Evolutionary conservation across 2,113 vertebrate species (phyloP), one percentile per base, ranked within the genome.

Genomic region (Lepidothrix coronata): DNA sequence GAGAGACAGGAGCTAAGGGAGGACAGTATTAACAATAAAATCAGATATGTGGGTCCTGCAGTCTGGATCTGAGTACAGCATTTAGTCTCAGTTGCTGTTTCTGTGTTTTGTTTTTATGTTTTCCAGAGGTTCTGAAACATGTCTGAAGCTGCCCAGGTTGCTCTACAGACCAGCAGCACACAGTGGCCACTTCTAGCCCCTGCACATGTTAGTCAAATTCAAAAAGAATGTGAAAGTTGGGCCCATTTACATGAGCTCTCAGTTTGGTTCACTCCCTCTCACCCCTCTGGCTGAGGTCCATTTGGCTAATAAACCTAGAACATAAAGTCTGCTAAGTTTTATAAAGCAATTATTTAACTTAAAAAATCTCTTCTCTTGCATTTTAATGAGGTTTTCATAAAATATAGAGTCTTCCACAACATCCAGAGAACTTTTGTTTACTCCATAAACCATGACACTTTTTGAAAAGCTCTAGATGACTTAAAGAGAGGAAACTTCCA

Each of bases 271-370:
- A 85, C 44, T 91, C 76, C 54, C 70, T 78, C 44, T 95, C 9
- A 2, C 49, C 72, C 61, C 49, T 76, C 62, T 95, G 95, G 91
- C 92, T 79, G 41, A 89, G 41, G 67, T 82, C 92, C 95, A 91
- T 95, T 91, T 96, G 95, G 80, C 86, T 14, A 5, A 81, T 25
- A 77, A 79, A 94, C 25, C 22, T 91, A 83, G 70, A 93, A 89
- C 70, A 58, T 44, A 70, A 77, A 86, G 77, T 89, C 77, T 93
- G 66, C 55, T 57, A 72, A 67, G 58, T 87, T 91, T 85, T 95
- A 91, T 62, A 91, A 89, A 93, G 79, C 73, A 92, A 91, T 97
- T 91, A 91, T 89, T 94, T 81, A 93, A 95, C 92, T 95, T 91
- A 0, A 91, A 82, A 95, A 87, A 57, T 76, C 28, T 84, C 63